phyloP scores from a whole-genome alignment of 2,888 invertebrate species.

The Drosophila histrio region DNA sequence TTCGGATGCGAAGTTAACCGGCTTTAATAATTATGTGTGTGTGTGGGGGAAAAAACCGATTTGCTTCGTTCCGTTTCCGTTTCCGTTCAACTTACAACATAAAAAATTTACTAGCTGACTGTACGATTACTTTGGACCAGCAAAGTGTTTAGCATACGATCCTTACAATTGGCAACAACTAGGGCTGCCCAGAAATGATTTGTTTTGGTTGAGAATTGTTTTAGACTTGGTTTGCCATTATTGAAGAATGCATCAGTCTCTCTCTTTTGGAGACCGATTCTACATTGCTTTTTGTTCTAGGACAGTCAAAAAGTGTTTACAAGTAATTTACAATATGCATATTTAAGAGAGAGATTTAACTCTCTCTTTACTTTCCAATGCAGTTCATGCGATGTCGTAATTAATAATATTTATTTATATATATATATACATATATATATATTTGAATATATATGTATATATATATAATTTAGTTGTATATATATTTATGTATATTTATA shows the following conservation, averaged over 20 bases:
- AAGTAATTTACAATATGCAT: slow-evolving; percentile 63
- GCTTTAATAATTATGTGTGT: too few relatives aligned
- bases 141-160: slow-evolving; percentile 43
- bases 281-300: slow-evolving; percentile 32
- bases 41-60: too few relatives aligned
- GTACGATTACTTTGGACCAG: slow-evolving; percentile 42
- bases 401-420: slow-evolving; percentile 15
- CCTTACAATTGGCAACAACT: slow-evolving; percentile 25
- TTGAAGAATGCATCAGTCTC: slow-evolving; percentile 11
- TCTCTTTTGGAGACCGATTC: slow-evolving; percentile 24
- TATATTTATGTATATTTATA: slow-evolving; percentile 71
- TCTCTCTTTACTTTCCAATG: background rate
- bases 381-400: slow-evolving; percentile 14
- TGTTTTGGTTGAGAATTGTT: slow-evolving; percentile 33
- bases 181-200: slow-evolving; percentile 49
- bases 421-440: slow-evolving; percentile 7
- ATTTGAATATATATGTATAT: slow-evolving; percentile 13
- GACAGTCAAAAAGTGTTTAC: slow-evolving; percentile 63
- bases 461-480: slow-evolving; percentile 43
- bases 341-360: slow-evolving; percentile 23
- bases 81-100: slow-evolving; percentile 39
- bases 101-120: slow-evolving; percentile 54
- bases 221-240: slow-evolving; percentile 22
- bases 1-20: slow-evolving; percentile 5
- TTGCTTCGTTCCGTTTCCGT: slow-evolving; percentile 11